Evolutionary conservation across 1,140 invertebrate species (phyloP), one percentile per base, ranked within the genome.

Genomic region (Eriosoma lanigerum): DNA sequence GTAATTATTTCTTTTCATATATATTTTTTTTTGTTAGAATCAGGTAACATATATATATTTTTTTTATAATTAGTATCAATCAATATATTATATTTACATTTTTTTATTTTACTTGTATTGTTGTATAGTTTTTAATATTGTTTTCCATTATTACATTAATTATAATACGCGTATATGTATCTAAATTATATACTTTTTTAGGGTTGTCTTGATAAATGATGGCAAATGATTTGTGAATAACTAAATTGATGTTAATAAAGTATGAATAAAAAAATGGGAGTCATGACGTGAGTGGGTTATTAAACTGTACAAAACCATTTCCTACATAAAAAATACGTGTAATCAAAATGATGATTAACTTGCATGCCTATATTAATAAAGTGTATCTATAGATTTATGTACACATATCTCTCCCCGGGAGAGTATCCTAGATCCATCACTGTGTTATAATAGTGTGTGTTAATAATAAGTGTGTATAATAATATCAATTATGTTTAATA

Each of bases 181-280:
- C 8, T 52, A 54, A n/a, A 54, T 54, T n/a, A 54, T 3, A n/a
- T 26, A 68, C 38, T 48, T 68, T 24, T 68, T 12, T 68, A 68
- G 64, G 64, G n/a, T 15, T 32, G 13, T 68, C 64, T 13, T n/a
- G n/a, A 56, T n/a, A 21, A 44, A 19, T 21, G 32, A 68, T 48
- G 60, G 13, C 19, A 52, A 72, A 52, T 52, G 13, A 70, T 72
- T 50, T 72, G 46, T 72, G 46, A 52, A 72, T 72, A 50, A 70
- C 17, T 70, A 70, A 72, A 46, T 72, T 72, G 68, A 72, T 72
- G 68, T 72, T 72, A 72, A 72, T 72, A 72, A 72, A 72, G 46
- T 70, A 70, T 50, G 17, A 50, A 38, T 8, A 38, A 8, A 50
- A 46, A 72, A 72, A 72, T n/a, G 46, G 68, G 66, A n/a, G 24